Conservation (phyloP, 2,113 vertebrate genomes). For the Ciconia maguari region DNA sequence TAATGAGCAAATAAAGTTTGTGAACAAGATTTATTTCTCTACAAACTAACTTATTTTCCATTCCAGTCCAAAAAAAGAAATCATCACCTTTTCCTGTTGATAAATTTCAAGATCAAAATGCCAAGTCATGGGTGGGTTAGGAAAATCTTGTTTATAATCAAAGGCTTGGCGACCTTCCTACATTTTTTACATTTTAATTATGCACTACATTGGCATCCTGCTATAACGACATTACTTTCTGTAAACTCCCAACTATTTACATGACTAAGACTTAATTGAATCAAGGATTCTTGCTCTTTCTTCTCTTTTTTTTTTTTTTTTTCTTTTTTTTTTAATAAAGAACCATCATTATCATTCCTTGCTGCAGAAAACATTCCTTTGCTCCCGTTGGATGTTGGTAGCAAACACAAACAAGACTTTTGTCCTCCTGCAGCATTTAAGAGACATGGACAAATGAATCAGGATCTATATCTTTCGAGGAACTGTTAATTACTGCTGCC, state of each 20-base stretch:
- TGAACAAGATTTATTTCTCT: conserved; percentile 34
- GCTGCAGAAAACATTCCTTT: background rate
- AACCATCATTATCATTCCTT: background rate
- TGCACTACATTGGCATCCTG: conserved; percentile 30
- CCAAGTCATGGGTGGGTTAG: conserved; percentile 46
- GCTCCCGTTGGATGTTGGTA: background rate
- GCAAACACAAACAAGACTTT: background rate
- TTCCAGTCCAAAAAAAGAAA: conserved; percentile 25
- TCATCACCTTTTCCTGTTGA: conserved; percentile 65
- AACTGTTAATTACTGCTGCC: conserved; percentile 8
- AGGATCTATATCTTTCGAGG: background rate
- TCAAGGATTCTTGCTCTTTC: conserved; percentile 54
- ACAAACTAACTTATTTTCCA: background rate
- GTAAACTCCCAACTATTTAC: conserved; percentile 46
- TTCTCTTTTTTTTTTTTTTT: background rate
- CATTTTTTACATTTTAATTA: conserved; percentile 70
- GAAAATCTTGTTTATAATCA: conserved; percentile 63
- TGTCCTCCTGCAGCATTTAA: background rate
- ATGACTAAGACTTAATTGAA: conserved; percentile 73
- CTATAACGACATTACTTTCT: conserved; percentile 64
- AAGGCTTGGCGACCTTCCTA: conserved; percentile 52
- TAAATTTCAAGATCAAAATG: conserved; percentile 55
- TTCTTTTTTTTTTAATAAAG: background rate
- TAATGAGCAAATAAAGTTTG: conserved; percentile 26
- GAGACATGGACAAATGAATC: background rate